phyloP scores from a whole-genome alignment of 1,140 invertebrate genomes.

The Solenopsis invicta region DNA sequence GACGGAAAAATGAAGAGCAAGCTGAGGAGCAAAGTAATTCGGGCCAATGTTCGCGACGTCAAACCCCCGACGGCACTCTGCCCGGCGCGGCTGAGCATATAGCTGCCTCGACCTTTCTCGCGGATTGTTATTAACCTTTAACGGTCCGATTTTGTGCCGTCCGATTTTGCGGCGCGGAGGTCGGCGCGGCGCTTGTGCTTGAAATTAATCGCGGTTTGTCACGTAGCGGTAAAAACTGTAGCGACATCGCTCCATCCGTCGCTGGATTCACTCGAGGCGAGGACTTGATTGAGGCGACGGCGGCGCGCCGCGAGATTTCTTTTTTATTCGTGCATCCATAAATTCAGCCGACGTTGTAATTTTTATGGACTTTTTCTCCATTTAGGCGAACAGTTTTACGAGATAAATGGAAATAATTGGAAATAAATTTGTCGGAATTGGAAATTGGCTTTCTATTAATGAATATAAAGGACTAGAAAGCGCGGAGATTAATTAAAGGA shows the following conservation, averaged over 20 bases:
- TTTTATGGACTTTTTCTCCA: background rate
- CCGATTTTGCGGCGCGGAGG: constrained; percentile 11
- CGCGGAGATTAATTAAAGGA: constrained; percentile 15
- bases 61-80: constrained; percentile 35
- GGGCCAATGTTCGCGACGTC: constrained; percentile 60
- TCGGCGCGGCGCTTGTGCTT: constrained; percentile 6
- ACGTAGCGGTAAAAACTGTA: constrained; percentile 59
- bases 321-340: background rate
- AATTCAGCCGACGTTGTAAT: constrained; percentile 22
- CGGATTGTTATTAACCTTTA: constrained; percentile 61
- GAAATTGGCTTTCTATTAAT: constrained; percentile 10
- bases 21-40: constrained; percentile 55
- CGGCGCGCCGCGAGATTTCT: background rate
- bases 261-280: background rate
- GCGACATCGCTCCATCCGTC: constrained; percentile 32
- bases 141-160: constrained; percentile 51
- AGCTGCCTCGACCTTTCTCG: constrained; percentile 56
- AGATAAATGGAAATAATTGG: background rate
- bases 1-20: constrained; percentile 39
- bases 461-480: constrained; percentile 38
- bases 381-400: background rate
- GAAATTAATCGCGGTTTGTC: constrained; percentile 53
- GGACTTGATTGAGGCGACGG: constrained; percentile 11
- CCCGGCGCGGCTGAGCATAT: background rate
- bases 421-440: constrained; percentile 31